Evolutionary conservation across 2,797 vertebrate genomes (phyloP).

Genomic region (Phrynocephalus forsythii): DNA sequence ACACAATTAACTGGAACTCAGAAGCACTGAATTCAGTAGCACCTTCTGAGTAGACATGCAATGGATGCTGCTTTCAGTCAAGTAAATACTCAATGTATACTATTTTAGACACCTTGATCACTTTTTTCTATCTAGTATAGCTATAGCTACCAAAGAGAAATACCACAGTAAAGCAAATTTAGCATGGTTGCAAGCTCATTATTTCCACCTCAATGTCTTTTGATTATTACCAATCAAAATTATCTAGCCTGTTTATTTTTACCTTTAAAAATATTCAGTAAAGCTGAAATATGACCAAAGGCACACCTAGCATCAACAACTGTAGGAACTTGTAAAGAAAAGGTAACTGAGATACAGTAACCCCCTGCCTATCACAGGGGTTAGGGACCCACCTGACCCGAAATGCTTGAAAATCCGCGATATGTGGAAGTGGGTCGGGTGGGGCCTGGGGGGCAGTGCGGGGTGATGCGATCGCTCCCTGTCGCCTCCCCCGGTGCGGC

Average conservation of each 20-base stretch:
- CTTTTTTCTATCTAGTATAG: neutral
- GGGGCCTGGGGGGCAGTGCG: too few species aligned
- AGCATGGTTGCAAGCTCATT: neutral
- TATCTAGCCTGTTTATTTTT: conserved; percentile 10
- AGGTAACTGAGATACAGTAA: neutral
- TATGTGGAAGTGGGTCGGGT: too few species aligned
- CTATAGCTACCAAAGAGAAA: neutral
- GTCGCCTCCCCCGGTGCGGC: too few species aligned
- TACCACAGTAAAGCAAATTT: neutral
- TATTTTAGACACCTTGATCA: neutral
- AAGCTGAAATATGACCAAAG: neutral
- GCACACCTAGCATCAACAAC: neutral
- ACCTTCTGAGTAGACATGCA: neutral
- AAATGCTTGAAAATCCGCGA: too few species aligned
- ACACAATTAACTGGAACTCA: neutral
- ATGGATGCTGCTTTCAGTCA: neutral
- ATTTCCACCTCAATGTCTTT: neutral
- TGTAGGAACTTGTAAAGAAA: neutral
- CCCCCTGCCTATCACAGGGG: too few species aligned
- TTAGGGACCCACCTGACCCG: too few species aligned
- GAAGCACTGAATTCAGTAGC: neutral
- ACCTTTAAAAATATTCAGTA: conserved; percentile 9
- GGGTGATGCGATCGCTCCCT: too few species aligned
- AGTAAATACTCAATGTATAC: conserved; percentile 8
- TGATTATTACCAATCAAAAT: neutral